These are phyloP conservation scores for Peribatodes rhomboidaria DNA, from an alignment of 2,888 invertebrate species.

Conservation along the genomic window DNA sequence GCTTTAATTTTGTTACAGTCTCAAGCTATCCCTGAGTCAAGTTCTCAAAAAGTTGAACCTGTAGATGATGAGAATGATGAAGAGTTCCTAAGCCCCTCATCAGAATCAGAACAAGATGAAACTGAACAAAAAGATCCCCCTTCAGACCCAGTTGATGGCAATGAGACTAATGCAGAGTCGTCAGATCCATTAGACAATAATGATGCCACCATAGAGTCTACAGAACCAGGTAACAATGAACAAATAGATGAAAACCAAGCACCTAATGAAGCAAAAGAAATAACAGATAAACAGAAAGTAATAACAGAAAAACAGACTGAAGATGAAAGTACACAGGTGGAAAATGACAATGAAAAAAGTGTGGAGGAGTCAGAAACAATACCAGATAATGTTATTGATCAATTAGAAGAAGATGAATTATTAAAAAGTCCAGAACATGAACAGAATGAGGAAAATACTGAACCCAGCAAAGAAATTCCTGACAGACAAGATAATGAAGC, in stretches of 20 bases:
- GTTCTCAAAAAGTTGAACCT: constrained; percentile 63
- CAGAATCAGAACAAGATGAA: constrained; percentile 74
- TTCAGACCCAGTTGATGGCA: constrained; percentile 30
- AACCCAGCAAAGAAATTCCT: constrained; percentile 24
- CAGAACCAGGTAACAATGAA: constrained; percentile 24
- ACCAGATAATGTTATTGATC: constrained; percentile 26
- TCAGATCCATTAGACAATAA: constrained; percentile 21
- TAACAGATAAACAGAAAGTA: constrained; percentile 34
- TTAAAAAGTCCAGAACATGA: constrained; percentile 20
- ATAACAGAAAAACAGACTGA: constrained; percentile 36
- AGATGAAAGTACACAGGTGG: constrained; percentile 7
- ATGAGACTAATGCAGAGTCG: constrained; percentile 31
- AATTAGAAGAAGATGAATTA: constrained; percentile 26
- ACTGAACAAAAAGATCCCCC: constrained; percentile 49
- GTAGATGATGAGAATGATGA: constrained; percentile 82
- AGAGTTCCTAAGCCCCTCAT: constrained; percentile 82
- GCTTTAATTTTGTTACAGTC: constrained; percentile 21
- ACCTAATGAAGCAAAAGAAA: constrained; percentile 27
- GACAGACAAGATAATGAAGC: constrained; percentile 21
- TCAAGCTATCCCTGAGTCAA: constrained; percentile 46
- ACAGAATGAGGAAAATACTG: constrained; percentile 9
- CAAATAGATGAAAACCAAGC: constrained; percentile 26
- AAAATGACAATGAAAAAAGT: constrained; percentile 15
- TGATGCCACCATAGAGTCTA: constrained; percentile 25
- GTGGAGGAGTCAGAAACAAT: constrained; percentile 12